Evolutionary conservation across 37 sponge, comb jelly and placozoan species (phyloP).

Genomic region (Theonella swinhoei): DNA sequence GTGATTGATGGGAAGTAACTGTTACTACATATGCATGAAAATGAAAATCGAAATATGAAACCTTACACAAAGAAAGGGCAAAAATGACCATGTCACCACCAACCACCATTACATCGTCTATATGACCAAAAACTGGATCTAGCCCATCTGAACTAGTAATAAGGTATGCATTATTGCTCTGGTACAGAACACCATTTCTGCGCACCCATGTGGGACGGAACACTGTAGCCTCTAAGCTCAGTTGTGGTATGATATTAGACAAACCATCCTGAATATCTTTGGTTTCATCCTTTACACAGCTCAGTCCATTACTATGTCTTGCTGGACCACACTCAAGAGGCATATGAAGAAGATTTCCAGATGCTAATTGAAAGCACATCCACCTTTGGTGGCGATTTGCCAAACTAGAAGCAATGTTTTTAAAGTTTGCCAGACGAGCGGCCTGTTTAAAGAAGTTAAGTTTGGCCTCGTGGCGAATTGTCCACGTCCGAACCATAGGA

Average conservation of each 20-base stretch:
- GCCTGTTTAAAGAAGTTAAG: constrained; percentile 33
- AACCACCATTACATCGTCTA: constrained; percentile 13
- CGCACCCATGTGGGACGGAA: constrained; percentile 31
- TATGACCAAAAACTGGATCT: constrained; percentile 19
- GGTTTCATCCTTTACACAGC: background rate
- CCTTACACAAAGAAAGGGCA: background rate
- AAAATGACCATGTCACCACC: background rate
- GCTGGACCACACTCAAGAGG: constrained; percentile 22
- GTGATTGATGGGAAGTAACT: too few relatives aligned
- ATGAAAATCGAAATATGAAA: constrained; percentile 36
- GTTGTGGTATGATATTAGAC: background rate
- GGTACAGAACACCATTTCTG: constrained; percentile 4
- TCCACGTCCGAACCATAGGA: constrained; percentile 50
- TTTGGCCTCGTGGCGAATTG: constrained; percentile 57
- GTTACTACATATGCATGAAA: too few relatives aligned
- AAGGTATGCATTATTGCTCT: constrained; percentile 22
- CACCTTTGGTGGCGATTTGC: constrained; percentile 35
- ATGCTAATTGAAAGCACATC: constrained; percentile 25
- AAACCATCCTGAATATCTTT: background rate
- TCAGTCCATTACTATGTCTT: too few relatives aligned
- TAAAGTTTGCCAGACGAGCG: constrained; percentile 22
- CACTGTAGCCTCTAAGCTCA: constrained; percentile 4
- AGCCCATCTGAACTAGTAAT: constrained; percentile 17
- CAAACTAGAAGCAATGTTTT: constrained; percentile 33
- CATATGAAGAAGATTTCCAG: background rate